Evolutionary conservation across 2,888 invertebrate species (phyloP), one percentile per base, ranked within the genome.

Genomic region (Chrysolina americana): DNA sequence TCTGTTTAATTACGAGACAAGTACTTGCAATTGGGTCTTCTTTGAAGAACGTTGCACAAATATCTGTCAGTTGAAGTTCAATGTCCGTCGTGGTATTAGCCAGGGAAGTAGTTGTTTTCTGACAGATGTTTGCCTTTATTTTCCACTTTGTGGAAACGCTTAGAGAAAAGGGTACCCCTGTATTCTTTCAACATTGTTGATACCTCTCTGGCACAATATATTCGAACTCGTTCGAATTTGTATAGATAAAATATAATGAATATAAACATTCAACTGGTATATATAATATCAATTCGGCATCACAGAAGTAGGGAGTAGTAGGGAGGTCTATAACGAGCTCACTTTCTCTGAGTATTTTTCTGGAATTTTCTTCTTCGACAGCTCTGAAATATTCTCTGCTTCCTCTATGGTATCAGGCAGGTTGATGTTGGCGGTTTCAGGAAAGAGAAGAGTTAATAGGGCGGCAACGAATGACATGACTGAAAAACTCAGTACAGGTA

Each of bases 321-420:
- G 23, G 21, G n/a, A 28, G n/a, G n/a, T 59, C 17, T 15, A 59
- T 36, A 59, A 28, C 6, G 59, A 59, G 28, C 59, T 59, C 15
- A 59, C 17, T 59, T 59, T 59, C 10, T 59, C 28, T 5, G 23
- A n/a, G 15, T 59, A 23, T 28, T 59, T 59, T 23, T 59, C 36
- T 0, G 15, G n/a, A 13, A 28, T 59, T 17, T 71, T 44, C 56
- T 4, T 56, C 41, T 73, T 69, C 11, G 68, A 23, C 6, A 41
- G 19, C 36, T 71, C 50, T 28, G 66, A 70, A 65, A 90, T 88
- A 76, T 90, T 89, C 85, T 91, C 92, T 0, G 93, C 93, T 81
- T 94, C 93, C 78, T 91, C 91, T 28, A 94, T 91, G 1, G 93
- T 94, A 87, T 94, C 94, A 0, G 92, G 92, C 0, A 92, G 87